Percentiles rank a stretch among this genome's conserved stretches.
Conservation (phyloP, 2,888 invertebrate genomes). For the Hyppa rectilinea region DNA sequence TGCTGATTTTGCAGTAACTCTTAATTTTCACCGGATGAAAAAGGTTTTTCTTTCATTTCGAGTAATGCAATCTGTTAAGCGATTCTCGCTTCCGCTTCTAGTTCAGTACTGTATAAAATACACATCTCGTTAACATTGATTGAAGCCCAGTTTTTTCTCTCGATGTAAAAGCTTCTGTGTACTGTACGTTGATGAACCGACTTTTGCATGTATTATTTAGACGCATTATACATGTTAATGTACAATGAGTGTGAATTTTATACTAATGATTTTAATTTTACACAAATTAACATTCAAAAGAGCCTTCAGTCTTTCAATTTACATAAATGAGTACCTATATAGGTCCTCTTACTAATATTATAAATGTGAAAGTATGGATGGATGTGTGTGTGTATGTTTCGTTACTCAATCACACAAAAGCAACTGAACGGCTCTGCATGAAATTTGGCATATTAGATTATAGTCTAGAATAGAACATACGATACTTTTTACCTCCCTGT, state of each 20-base stretch:
- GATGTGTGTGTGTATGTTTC: too few relatives aligned
- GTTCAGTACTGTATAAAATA: conserved; percentile 58
- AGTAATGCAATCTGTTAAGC: conserved; percentile 61
- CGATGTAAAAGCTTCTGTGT: conserved; percentile 46
- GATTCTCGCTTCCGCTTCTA: conserved; percentile 48
- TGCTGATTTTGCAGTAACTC: conserved; percentile 7
- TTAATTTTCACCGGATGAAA: conserved; percentile 42
- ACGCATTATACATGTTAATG: not conserved
- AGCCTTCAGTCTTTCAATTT: too few relatives aligned
- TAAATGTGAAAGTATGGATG: too few relatives aligned
- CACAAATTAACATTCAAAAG: too few relatives aligned
- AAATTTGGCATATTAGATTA: too few relatives aligned
- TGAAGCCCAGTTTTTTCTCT: conserved; percentile 56
- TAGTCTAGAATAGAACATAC: too few relatives aligned
- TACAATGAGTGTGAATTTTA: not conserved
- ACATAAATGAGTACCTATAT: too few relatives aligned
- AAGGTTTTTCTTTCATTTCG: conserved; percentile 50
- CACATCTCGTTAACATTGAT: conserved; percentile 63
- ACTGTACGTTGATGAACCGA: conserved; percentile 5
- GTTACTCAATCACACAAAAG: too few relatives aligned
- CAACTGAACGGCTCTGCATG: too few relatives aligned
- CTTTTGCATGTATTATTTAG: conserved; percentile 33
- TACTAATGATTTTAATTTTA: not conserved
- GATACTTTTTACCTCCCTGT: too few relatives aligned
- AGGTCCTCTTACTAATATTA: too few relatives aligned